Evolutionary conservation across 1,140 invertebrate genomes (phyloP).

Genomic region (Pseudomyrmex dendroicus): DNA sequence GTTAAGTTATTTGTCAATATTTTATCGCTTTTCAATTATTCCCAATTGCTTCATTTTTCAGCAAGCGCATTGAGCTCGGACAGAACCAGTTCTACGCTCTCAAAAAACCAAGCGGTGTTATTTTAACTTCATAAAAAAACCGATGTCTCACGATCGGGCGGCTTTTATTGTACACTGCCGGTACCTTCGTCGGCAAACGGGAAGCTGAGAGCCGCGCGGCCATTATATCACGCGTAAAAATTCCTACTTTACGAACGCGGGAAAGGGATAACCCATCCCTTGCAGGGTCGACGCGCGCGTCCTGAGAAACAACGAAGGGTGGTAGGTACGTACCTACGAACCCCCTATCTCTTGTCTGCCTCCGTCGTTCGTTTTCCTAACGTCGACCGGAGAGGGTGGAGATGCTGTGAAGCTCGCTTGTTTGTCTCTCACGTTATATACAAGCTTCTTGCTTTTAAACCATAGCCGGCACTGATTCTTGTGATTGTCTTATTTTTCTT

Average conservation of each 20-base stretch:
- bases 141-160: slow-evolving; percentile 34
- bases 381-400: slow-evolving; percentile 37
- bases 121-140: slow-evolving; percentile 25
- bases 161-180: slow-evolving; percentile 43
- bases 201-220: background rate
- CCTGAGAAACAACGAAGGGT: slow-evolving; percentile 40
- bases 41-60: background rate
- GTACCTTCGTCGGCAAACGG: background rate
- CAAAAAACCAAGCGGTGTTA: slow-evolving; percentile 2
- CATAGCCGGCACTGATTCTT: slow-evolving; percentile 8
- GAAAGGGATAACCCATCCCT: slow-evolving; percentile 35
- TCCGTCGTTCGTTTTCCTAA: slow-evolving; percentile 64
- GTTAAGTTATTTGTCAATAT: background rate
- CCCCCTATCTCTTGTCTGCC: slow-evolving; percentile 60
- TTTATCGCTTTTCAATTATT: background rate
- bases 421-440: slow-evolving; percentile 43
- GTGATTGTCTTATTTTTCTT: too few species aligned
- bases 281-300: slow-evolving; percentile 7
- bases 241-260: slow-evolving; percentile 10
- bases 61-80: too few species aligned
- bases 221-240: slow-evolving; percentile 55
- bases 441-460: slow-evolving; percentile 37
- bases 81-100: too few species aligned
- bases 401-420: slow-evolving; percentile 47
- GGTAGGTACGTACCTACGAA: slow-evolving; percentile 51